phyloP scores from a whole-genome alignment of 2,113 vertebrate species.

The Mustela lutreola region DNA sequence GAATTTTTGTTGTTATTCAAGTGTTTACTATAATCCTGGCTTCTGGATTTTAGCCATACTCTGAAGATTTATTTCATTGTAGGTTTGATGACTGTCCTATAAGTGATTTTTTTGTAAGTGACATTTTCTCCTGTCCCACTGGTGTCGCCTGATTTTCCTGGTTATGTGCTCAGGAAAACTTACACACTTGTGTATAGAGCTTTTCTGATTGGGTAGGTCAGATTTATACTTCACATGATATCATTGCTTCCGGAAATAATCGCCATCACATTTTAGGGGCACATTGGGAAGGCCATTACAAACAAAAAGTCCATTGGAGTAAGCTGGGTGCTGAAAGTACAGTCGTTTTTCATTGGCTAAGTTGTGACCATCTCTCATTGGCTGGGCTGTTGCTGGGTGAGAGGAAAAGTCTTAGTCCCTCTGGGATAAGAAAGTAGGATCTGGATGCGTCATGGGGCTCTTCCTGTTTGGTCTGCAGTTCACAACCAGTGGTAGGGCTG shows the following conservation, averaged over 20 bases:
- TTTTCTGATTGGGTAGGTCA: neutral
- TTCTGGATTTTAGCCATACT: constrained; percentile 54
- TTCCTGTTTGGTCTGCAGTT: neutral
- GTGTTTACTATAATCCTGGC: neutral
- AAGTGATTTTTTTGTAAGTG: neutral
- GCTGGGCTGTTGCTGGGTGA: neutral
- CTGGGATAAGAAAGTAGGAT: neutral
- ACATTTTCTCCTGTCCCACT: neutral
- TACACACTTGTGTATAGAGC: neutral
- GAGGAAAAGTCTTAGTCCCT: neutral
- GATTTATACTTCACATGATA: neutral
- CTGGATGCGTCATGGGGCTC: neutral
- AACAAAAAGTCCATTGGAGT: neutral
- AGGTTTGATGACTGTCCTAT: neutral
- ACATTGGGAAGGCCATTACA: neutral
- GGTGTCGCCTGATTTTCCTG: neutral
- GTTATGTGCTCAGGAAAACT: neutral
- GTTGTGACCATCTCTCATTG: neutral
- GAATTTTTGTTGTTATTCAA: neutral
- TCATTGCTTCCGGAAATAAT: neutral
- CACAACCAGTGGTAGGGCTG: neutral
- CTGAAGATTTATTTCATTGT: neutral
- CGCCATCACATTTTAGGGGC: neutral
- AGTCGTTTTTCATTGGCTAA: neutral
- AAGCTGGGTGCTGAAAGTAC: neutral